These are phyloP conservation scores for Calliopum simillimum DNA, from an alignment of 2,888 invertebrate species.

Conservation along the genomic window DNA sequence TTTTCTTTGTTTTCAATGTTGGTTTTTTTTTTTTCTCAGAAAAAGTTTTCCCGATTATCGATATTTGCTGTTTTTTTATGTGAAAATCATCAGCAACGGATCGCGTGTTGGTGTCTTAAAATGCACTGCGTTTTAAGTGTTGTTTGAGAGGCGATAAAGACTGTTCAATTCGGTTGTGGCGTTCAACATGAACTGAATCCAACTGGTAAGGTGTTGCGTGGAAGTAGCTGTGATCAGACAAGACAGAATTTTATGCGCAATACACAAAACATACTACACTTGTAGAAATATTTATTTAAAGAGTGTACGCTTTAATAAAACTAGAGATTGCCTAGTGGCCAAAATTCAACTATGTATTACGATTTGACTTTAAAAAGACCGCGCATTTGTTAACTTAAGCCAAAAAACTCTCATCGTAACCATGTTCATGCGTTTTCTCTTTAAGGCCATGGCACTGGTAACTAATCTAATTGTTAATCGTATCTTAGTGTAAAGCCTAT, in stretches of 20 bases:
- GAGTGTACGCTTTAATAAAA: too few relatives aligned
- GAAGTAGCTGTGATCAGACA: background rate
- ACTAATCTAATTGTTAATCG: too few relatives aligned
- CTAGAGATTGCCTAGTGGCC: too few relatives aligned
- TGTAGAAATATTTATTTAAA: too few relatives aligned
- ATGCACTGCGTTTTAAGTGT: background rate
- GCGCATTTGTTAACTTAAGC: too few relatives aligned
- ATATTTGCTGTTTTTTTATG: background rate
- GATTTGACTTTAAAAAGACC: too few relatives aligned
- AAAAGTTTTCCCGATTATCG: conserved; percentile 12
- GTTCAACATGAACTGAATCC: conserved; percentile 39
- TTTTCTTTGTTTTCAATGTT: background rate
- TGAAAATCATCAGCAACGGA: background rate
- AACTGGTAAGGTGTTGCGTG: background rate
- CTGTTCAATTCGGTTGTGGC: conserved; percentile 29
- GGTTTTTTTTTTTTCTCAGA: background rate
- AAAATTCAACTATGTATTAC: too few relatives aligned
- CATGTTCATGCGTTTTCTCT: too few relatives aligned
- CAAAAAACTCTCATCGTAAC: too few relatives aligned
- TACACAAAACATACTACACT: too few relatives aligned
- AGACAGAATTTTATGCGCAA: background rate
- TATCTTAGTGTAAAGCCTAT: too few relatives aligned
- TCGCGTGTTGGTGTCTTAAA: conserved; percentile 11
- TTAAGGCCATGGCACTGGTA: too few relatives aligned
- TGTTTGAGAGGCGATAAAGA: background rate